phyloP scores from a whole-genome alignment of 1,140 invertebrate species.

The Acromyrmex heyeri region DNA sequence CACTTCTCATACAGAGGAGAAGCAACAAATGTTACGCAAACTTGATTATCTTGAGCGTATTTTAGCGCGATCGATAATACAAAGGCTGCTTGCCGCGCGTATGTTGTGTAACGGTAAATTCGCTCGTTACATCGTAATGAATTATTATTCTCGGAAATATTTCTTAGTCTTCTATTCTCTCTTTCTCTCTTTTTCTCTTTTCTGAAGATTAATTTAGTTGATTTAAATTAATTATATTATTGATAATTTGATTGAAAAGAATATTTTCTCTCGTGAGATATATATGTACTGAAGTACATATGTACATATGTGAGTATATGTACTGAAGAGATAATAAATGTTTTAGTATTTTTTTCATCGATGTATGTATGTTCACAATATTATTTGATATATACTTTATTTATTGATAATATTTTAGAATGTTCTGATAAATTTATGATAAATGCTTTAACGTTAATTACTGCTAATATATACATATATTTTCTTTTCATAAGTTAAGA shows the following conservation, averaged over 20 bases:
- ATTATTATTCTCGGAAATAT: constrained; percentile 23
- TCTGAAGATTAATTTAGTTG: background rate
- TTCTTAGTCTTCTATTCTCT: background rate
- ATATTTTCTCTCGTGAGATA: background rate
- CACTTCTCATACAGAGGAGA: constrained; percentile 13
- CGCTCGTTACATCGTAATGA: constrained; percentile 44
- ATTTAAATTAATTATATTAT: constrained; percentile 43
- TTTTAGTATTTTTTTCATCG: background rate
- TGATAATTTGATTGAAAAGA: background rate
- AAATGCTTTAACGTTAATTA: background rate
- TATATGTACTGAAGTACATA: background rate
- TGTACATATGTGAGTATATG: too few species aligned
- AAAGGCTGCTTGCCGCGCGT: constrained; percentile 40
- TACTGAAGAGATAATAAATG: background rate
- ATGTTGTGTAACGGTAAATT: constrained; percentile 53
- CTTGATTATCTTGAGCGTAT: constrained; percentile 60
- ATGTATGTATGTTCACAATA: too few species aligned
- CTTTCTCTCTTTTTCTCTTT: too few species aligned
- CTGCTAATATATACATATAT: background rate
- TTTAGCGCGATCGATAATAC: constrained; percentile 54
- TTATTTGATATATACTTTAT: background rate
- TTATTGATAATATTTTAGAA: background rate
- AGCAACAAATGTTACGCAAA: constrained; percentile 60
- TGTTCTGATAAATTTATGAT: background rate
- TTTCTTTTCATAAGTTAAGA: background rate